Conservation (phyloP, 2,113 vertebrate genomes). For the Rhinolophus sinicus region DNA sequence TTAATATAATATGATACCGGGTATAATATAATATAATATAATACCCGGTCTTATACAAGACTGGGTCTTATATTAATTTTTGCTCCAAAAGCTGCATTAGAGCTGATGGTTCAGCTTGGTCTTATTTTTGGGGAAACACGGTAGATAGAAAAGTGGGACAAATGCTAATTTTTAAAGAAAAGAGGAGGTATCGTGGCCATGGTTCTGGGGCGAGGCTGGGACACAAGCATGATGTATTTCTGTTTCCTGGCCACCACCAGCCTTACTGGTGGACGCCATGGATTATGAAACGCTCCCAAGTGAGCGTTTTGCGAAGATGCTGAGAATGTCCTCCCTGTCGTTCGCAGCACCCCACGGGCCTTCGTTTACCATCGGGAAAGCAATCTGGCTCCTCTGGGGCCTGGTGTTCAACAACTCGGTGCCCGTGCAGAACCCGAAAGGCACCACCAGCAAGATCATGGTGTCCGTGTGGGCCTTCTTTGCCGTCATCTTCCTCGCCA, state of each 20-base stretch:
- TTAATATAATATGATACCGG: no score
- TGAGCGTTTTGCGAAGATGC: accelerated
- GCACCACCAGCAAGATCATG: conserved; percentile 99
- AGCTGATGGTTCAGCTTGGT: no score
- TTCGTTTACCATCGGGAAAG: conserved; percentile 98
- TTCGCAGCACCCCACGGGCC: conserved; percentile 95
- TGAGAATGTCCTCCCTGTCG: not conserved
- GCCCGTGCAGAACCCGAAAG: conserved; percentile 98
- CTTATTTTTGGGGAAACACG: no score
- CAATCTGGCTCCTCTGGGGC: conserved; percentile 98
- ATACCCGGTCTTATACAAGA: no score
- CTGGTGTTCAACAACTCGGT: conserved; percentile 99
- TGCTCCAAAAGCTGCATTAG: no score
- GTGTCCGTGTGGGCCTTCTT: conserved; percentile 99
- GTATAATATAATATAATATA: no score
- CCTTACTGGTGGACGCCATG: accelerated
- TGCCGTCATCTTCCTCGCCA: conserved; percentile 98
- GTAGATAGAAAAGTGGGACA: not conserved
- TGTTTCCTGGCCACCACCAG: not conserved
- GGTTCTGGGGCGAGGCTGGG: not conserved
- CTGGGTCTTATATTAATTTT: no score
- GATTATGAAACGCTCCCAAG: accelerated
- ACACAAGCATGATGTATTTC: accelerated
- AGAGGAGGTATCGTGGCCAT: not conserved
- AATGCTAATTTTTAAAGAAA: not conserved